These are phyloP conservation scores for Cataglyphis albicans DNA, from an alignment of 2,888 invertebrate genomes.

Conservation along the genomic window DNA sequence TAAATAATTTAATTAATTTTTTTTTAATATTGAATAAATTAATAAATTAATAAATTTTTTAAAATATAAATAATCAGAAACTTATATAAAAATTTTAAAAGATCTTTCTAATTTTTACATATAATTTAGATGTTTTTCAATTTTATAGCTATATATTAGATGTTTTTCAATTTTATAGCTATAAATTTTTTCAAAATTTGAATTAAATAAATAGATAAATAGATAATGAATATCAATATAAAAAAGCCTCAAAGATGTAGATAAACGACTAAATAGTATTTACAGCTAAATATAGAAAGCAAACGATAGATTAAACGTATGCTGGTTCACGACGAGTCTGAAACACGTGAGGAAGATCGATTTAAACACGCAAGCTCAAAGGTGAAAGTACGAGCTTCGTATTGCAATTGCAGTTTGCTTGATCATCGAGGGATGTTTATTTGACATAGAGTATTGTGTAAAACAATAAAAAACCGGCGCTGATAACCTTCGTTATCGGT, in stretches of 20 bases:
- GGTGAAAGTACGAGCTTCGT: conserved; percentile 42
- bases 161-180: too few species aligned
- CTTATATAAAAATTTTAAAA: not conserved
- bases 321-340: conserved; percentile 22
- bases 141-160: not conserved
- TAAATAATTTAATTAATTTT: not conserved
- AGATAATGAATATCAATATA: not conserved
- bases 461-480: conserved; percentile 27
- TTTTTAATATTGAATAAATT: not conserved
- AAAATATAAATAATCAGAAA: not conserved
- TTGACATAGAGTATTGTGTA: not conserved
- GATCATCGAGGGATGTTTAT: conserved; percentile 17
- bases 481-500: conserved; percentile 79
- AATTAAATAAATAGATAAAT: conserved; percentile 18
- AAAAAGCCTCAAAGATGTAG: conserved; percentile 7
- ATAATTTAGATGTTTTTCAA: not conserved
- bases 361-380: conserved; percentile 41
- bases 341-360: conserved; percentile 49
- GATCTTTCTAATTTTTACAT: not conserved
- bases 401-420: conserved; percentile 15
- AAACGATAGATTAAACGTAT: conserved; percentile 35
- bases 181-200: not conserved
- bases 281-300: conserved; percentile 45
- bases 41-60: not conserved
- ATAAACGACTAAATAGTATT: conserved; percentile 24